Evolutionary conservation across 2,797 vertebrate species (phyloP), one percentile per base, ranked within the genome.

Genomic region (Zalophus californianus): DNA sequence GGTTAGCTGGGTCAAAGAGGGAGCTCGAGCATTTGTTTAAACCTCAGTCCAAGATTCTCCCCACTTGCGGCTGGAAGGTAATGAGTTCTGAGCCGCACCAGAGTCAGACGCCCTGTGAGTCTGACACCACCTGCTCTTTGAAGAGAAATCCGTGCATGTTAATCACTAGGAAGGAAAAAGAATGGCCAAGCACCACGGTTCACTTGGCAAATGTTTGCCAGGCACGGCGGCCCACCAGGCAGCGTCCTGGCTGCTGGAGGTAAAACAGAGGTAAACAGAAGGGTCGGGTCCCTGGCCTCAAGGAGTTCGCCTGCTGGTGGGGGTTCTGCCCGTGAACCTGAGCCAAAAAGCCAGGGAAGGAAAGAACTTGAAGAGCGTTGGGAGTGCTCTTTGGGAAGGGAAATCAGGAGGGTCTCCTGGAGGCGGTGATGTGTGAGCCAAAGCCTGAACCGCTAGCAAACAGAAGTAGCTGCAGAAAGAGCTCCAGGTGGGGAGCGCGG

Each of bases 41-140:
- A 95, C 93, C 91, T 96, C 93, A 44, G 89, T 95, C 96, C 98
- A 97, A 97, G 93, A 96, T 79, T 64, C 88, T 91, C 72, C 91
- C 79, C 94, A 18, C 87, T 89, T 77, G 75, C 8, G 0, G 21
- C 75, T 38, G 50, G n/a, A 93, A 87, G 93, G 87, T 95, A 92
- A 97, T 96, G 97, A 93, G 79, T 93, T 85, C 86, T 93, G 94
- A 97, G 84, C 78, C 52, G 18, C 15, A 18, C 82, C 89, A 72
- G 96, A 91, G 70, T 56, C 52, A 0, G 25, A 27, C 13, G 0
- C 78, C 70, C 70, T 10, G 89, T 15, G 89, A 72, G 89, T 87
- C n/a, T 73, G 85, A 97, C 83, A 90, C 50, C 29, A 72, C 58
- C 93, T 85, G 73, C 62, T 95, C 91, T 96, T 96, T 95, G 95